Percentiles rank a stretch among this genome's conserved stretches.
phyloP scores from a whole-genome alignment of 2,888 invertebrate species.

The Yponomeuta cagnagella region DNA sequence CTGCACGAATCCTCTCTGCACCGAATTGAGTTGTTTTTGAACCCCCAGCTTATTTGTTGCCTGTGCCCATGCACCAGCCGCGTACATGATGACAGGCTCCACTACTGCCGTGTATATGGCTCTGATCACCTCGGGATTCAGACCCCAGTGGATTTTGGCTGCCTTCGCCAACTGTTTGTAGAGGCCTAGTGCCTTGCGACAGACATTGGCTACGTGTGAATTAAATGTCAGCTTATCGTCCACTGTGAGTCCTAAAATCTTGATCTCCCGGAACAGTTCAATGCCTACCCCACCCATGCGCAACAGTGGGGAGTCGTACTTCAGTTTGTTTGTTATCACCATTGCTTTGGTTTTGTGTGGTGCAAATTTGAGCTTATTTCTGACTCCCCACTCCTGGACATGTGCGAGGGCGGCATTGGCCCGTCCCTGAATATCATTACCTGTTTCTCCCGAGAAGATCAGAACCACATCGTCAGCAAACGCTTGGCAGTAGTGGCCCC shows the following conservation, averaged over 20 bases:
- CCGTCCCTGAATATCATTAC: no score
- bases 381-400: no score
- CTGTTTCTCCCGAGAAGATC: no score
- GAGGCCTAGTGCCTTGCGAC: slow-evolving; percentile 17
- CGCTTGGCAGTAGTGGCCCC: slow-evolving; percentile 2
- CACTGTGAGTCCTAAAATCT: slow-evolving; percentile 20
- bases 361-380: no score
- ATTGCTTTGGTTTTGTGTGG: no score
- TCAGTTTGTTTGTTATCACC: no score
- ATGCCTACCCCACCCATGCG: no score
- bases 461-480: no score
- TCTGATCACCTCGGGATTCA: slow-evolving; percentile 17
- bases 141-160: slow-evolving; percentile 17
- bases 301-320: no score
- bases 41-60: not conserved
- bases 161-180: slow-evolving; percentile 16
- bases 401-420: no score
- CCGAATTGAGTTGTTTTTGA: not conserved
- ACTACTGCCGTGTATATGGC: slow-evolving; percentile 18
- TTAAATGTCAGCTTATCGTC: slow-evolving; percentile 21
- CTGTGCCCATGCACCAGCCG: slow-evolving; percentile 16
- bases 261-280: slow-evolving; percentile 14
- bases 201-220: slow-evolving; percentile 13
- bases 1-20: no score
- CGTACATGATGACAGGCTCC: slow-evolving; percentile 18